Conservation (phyloP, 2,113 vertebrate genomes). For the Myrmecobius fasciatus region DNA sequence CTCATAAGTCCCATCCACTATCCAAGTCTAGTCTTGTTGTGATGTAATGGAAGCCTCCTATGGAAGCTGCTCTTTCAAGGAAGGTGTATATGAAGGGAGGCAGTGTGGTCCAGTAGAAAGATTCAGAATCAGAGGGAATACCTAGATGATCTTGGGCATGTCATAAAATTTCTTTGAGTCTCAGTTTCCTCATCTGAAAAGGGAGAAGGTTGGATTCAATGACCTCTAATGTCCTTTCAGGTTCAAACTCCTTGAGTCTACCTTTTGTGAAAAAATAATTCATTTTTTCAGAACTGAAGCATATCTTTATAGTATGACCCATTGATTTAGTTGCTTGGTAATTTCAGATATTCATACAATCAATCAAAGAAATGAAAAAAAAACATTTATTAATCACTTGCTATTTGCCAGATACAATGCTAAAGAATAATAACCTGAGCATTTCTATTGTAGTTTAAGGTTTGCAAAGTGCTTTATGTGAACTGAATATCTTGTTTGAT, state of each 20-base stretch:
- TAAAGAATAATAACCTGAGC: too few species aligned
- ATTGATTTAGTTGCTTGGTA: too few species aligned
- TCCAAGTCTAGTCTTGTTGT: neutral
- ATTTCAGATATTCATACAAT: too few species aligned
- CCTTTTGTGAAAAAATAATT: neutral
- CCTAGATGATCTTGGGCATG: neutral
- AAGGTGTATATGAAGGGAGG: too few species aligned
- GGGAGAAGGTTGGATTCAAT: neutral
- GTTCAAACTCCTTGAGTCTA: neutral
- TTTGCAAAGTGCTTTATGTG: too few species aligned
- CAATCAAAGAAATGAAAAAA: too few species aligned
- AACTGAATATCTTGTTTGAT: too few species aligned
- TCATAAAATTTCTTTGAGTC: neutral
- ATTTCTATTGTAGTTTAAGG: too few species aligned
- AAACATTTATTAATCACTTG: too few species aligned
- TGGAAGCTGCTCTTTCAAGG: neutral
- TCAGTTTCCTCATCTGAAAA: neutral
- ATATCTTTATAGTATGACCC: too few species aligned
- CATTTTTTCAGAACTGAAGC: neutral
- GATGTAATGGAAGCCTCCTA: neutral
- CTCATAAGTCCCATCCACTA: neutral
- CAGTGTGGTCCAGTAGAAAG: neutral
- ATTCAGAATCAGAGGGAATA: neutral
- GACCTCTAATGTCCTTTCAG: neutral
- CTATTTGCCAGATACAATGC: too few species aligned